Conservation (phyloP, 2,113 vertebrate genomes). For the Isurus oxyrinchus region DNA sequence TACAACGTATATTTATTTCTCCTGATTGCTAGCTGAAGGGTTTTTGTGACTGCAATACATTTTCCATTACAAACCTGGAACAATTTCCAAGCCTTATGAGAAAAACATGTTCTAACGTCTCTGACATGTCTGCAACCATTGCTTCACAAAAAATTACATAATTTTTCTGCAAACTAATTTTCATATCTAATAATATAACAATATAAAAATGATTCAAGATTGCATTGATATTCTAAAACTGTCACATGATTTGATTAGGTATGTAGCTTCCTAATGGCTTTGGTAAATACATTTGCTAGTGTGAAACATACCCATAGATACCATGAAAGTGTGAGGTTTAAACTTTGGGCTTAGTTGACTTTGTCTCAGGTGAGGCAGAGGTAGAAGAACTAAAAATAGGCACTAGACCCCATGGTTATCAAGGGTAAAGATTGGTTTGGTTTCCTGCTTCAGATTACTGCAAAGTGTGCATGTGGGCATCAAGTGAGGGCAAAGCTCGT, state of each 20-base stretch:
- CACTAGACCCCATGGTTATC: neutral
- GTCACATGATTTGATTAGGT: neutral
- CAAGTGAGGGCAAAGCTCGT: neutral
- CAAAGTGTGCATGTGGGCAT: neutral
- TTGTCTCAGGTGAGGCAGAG: neutral
- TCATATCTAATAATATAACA: neutral
- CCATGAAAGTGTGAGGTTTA: neutral
- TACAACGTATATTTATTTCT: neutral
- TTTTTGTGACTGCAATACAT: neutral
- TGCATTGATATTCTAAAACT: neutral
- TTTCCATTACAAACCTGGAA: conserved; percentile 8
- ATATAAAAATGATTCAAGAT: neutral
- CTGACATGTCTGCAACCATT: neutral
- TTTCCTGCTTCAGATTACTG: neutral
- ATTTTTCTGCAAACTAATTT: neutral
- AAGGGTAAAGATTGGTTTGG: neutral
- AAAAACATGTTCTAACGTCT: neutral
- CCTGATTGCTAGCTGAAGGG: neutral
- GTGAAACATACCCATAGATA: neutral
- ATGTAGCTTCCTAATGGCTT: neutral
- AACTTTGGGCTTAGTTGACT: neutral
- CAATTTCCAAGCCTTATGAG: neutral
- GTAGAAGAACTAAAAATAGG: neutral
- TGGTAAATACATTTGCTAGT: neutral
- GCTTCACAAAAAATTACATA: neutral